A percentile compares a stretch with the other conserved stretches of the same genome.
Evolutionary conservation across 92 coral and sea anemone species (phyloP).

Genomic region (Zoanthus sociatus): DNA sequence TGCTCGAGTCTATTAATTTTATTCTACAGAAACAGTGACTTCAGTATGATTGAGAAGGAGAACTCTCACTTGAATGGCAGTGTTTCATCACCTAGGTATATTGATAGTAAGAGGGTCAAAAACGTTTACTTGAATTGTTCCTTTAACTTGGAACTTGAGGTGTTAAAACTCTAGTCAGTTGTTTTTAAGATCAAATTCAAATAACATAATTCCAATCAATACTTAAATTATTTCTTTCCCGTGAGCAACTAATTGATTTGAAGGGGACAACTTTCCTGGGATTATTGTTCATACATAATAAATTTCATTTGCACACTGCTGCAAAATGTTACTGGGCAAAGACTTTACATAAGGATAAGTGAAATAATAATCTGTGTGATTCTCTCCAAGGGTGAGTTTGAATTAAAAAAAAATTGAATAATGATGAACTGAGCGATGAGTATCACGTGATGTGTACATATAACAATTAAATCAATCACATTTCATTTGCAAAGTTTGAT

Average conservation of each 20-base stretch:
- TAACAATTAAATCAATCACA: background rate
- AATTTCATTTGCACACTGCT: no score
- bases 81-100: no score
- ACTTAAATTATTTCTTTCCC: background rate
- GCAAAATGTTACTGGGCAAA: no score
- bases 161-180: background rate
- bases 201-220: background rate
- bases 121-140: background rate
- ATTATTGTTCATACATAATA: no score
- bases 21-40: background rate
- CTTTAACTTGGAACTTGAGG: background rate
- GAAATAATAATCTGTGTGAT: no score
- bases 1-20: background rate
- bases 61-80: no score
- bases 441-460: background rate
- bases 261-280: background rate
- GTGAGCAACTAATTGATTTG: background rate
- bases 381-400: background rate
- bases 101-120: no score
- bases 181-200: background rate
- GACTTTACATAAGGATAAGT: no score
- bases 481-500: background rate
- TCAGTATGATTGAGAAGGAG: no score
- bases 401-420: background rate
- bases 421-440: background rate